Conservation (phyloP, 2,113 vertebrate species). For the Microcebus jonahi region DNA sequence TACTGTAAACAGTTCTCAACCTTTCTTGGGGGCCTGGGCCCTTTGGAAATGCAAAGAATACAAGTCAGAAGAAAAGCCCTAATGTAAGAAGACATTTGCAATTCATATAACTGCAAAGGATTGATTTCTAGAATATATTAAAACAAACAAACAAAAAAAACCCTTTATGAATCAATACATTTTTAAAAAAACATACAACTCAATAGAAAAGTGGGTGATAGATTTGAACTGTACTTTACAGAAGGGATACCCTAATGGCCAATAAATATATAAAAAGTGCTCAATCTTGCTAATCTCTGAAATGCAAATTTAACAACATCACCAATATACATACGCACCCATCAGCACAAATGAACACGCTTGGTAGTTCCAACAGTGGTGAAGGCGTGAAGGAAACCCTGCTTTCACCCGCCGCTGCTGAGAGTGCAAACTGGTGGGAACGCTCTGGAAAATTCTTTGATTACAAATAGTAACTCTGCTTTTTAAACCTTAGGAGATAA, state of each 20-base stretch:
- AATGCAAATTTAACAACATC: not conserved
- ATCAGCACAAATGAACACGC: not conserved
- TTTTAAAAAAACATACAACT: not conserved
- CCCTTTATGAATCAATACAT: not conserved
- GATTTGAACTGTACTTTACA: not conserved
- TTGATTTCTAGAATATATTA: slow-evolving; percentile 3
- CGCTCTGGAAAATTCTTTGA: not conserved
- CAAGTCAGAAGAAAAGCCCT: not conserved
- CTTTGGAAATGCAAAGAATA: not conserved
- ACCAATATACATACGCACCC: too few relatives aligned
- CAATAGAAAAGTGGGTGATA: not conserved
- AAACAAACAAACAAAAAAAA: not conserved
- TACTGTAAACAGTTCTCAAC: not conserved
- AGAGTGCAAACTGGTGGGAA: not conserved
- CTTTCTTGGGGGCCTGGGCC: not conserved
- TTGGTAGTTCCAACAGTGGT: accelerated
- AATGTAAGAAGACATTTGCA: not conserved
- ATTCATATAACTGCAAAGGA: not conserved
- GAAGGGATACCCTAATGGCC: not conserved
- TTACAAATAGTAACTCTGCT: not conserved
- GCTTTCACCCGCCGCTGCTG: accelerated
- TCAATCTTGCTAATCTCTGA: not conserved
- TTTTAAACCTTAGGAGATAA: slow-evolving; percentile 40
- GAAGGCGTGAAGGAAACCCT: not conserved
- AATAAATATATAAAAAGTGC: not conserved